Evolutionary conservation across 1,140 invertebrate genomes (phyloP).

Genomic region (Drosophila mojavensis): DNA sequence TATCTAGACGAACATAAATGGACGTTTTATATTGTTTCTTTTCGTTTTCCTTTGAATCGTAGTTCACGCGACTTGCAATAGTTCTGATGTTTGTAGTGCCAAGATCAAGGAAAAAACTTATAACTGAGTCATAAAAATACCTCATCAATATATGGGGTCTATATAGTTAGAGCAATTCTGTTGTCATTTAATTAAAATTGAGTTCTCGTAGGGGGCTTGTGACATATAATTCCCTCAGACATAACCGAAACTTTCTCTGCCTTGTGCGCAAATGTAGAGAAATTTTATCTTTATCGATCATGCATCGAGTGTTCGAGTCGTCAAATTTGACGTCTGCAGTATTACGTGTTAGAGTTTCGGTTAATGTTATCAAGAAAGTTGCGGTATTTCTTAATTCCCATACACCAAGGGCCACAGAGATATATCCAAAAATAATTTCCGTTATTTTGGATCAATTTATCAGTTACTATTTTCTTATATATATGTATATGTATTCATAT

Average conservation of each 20-base stretch:
- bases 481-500: too few relatives aligned
- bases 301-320: neutral
- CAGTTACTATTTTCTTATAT: too few relatives aligned
- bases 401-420: too few relatives aligned
- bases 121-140: neutral
- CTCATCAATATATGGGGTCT: neutral
- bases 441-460: too few relatives aligned
- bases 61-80: slow-evolving; percentile 8
- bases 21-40: neutral
- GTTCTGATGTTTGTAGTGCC: neutral
- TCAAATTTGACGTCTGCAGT: neutral
- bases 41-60: neutral
- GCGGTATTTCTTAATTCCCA: neutral
- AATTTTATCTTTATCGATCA: neutral
- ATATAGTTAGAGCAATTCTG: neutral
- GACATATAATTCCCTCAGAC: too few relatives aligned
- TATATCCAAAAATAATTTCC: too few relatives aligned
- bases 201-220: too few relatives aligned
- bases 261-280: neutral
- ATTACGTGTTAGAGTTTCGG: neutral
- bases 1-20: neutral
- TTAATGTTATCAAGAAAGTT: neutral
- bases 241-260: neutral
- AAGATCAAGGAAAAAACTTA: slow-evolving; percentile 15
- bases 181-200: neutral